phyloP scores from a whole-genome alignment of 2,113 vertebrate species.

The Aphelocoma coerulescens region DNA sequence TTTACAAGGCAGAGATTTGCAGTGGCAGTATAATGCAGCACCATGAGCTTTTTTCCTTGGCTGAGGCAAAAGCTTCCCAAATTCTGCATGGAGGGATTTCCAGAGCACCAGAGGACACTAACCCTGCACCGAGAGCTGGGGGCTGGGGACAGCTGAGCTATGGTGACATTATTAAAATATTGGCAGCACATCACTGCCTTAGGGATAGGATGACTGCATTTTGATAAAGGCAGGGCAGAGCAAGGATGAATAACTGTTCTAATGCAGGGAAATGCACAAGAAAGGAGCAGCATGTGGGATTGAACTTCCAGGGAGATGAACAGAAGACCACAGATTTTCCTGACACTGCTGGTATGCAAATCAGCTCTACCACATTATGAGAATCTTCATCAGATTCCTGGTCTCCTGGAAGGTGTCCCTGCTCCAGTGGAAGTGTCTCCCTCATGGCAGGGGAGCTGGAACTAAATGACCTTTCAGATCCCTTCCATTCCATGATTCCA shows the following conservation, averaged over 20 bases:
- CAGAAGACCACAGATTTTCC: not conserved
- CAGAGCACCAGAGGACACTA: not conserved
- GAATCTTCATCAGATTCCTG: not conserved
- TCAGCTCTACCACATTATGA: not conserved
- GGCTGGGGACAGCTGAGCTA: not conserved
- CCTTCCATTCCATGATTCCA: not conserved
- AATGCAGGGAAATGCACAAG: not conserved
- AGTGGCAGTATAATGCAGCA: not conserved
- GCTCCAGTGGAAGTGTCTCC: not conserved
- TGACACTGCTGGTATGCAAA: not conserved
- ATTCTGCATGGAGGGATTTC: not conserved
- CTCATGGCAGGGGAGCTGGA: not conserved
- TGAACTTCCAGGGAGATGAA: not conserved
- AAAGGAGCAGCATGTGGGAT: too few species aligned
- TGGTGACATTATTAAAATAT: not conserved
- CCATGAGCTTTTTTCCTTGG: not conserved
- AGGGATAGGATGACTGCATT: not conserved
- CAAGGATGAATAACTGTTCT: not conserved
- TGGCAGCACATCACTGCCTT: not conserved
- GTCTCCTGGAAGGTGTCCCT: not conserved
- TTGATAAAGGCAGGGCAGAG: not conserved
- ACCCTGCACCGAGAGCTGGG: not conserved
- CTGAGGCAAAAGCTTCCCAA: not conserved
- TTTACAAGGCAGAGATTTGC: not conserved
- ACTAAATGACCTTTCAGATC: not conserved